phyloP scores from a whole-genome alignment of 2,888 invertebrate species.

The Allygus modestus region DNA sequence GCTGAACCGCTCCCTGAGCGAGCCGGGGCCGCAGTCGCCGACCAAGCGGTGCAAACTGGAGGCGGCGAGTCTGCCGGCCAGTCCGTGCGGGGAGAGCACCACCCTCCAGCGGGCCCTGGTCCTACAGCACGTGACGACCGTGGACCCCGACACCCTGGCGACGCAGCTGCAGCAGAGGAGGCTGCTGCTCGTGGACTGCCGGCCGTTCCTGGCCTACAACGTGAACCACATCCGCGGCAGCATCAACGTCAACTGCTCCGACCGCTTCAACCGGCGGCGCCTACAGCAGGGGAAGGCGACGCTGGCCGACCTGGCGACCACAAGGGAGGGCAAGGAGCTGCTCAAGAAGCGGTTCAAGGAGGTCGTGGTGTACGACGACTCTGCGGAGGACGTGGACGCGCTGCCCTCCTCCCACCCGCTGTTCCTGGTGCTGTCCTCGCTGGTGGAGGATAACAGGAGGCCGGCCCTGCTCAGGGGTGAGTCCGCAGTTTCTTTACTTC shows the following conservation, averaged over 20 bases:
- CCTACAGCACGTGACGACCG: conserved; percentile 76
- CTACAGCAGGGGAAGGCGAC: conserved; percentile 82
- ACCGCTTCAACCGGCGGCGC: conserved; percentile 82
- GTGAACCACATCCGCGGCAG: conserved; percentile 83
- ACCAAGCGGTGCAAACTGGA: conserved; percentile 79
- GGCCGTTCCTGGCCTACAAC: conserved; percentile 83
- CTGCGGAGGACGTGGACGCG: conserved; percentile 80
- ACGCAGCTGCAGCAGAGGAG: conserved; percentile 73
- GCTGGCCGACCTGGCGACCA: conserved; percentile 81
- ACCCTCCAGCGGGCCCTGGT: conserved; percentile 77
- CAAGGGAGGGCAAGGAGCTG: conserved; percentile 81
- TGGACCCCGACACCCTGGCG: conserved; percentile 77
- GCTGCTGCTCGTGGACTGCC: conserved; percentile 69
- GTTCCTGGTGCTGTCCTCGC: conserved; percentile 81
- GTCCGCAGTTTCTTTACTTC: no score
- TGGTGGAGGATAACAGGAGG: conserved; percentile 82
- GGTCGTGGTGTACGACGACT: conserved; percentile 84
- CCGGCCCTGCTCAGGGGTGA: conserved; percentile 83
- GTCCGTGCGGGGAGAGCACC: conserved; percentile 78
- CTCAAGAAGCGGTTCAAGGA: conserved; percentile 78
- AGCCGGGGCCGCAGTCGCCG: conserved; percentile 76
- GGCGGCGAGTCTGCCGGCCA: conserved; percentile 75
- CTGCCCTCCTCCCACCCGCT: conserved; percentile 80
- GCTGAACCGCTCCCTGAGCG: conserved; percentile 78
- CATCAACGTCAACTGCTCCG: conserved; percentile 84